These are phyloP conservation scores for Misgurnus anguillicaudatus DNA, from an alignment of 2,113 vertebrate genomes.

Conservation along the genomic window DNA sequence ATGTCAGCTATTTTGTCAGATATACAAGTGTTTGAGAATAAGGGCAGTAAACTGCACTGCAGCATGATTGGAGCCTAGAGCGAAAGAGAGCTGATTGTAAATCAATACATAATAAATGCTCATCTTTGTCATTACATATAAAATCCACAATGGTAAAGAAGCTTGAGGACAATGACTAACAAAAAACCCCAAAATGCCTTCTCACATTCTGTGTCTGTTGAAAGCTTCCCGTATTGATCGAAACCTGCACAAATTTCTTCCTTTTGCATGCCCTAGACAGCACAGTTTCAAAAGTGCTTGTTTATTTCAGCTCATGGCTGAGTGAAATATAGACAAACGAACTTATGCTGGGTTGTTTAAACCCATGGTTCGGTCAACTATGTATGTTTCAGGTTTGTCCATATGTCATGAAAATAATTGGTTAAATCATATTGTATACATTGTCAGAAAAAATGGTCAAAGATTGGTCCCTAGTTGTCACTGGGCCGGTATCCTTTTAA, in stretches of 20 bases:
- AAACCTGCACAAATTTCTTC: not conserved
- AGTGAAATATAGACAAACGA: no score
- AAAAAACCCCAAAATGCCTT: not conserved
- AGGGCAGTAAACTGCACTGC: not conserved
- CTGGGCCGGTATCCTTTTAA: no score
- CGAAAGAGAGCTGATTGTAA: conserved; percentile 20
- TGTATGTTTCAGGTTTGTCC: no score
- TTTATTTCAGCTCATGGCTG: no score
- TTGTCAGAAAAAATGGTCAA: no score
- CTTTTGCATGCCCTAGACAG: not conserved
- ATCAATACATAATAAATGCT: conserved; percentile 29
- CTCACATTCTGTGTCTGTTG: conserved; percentile 1
- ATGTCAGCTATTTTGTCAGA: no score
- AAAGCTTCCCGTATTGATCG: not conserved
- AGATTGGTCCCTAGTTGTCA: no score
- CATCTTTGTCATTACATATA: conserved; percentile 22
- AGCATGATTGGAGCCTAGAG: conserved; percentile 1
- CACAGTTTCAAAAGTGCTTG: no score
- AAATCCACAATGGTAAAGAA: not conserved
- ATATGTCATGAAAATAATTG: no score
- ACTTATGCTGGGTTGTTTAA: no score
- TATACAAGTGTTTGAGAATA: not conserved
- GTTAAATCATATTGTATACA: no score
- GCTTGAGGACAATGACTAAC: not conserved
- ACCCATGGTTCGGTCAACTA: no score